phyloP scores from a whole-genome alignment of 2,888 invertebrate genomes.

The Agrotis puta region DNA sequence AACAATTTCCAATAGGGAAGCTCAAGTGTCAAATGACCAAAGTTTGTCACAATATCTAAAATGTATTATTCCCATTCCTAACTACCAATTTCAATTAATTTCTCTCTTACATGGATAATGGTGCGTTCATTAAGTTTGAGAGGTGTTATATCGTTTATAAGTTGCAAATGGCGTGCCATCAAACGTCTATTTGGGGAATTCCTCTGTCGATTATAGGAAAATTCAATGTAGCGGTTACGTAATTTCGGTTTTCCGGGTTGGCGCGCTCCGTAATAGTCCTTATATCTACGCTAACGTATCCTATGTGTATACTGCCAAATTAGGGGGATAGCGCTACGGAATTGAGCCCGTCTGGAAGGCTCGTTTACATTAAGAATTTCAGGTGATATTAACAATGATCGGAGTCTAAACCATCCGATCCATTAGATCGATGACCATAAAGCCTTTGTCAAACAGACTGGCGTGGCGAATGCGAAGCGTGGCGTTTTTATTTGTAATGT shows the following conservation, averaged over 20 bases:
- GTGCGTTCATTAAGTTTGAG: conserved; percentile 27
- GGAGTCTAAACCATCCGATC: no score
- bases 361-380: conserved; percentile 7
- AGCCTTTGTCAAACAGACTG: no score
- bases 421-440: not conserved
- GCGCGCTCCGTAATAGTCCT: conserved; percentile 82
- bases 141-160: conserved; percentile 35
- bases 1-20: conserved; percentile 13
- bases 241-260: conserved; percentile 89
- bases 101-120: not conserved
- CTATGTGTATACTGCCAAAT: conserved; percentile 36
- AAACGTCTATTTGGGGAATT: conserved; percentile 41
- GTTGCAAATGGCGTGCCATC: conserved; percentile 47
- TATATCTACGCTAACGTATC: conserved; percentile 56
- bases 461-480: no score
- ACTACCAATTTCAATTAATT: conserved; percentile 20
- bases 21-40: conserved; percentile 15
- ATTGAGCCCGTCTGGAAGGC: conserved; percentile 14
- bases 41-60: conserved; percentile 24
- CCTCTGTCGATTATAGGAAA: conserved; percentile 82
- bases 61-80: conserved; percentile 10
- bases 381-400: not conserved
- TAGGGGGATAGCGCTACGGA: conserved; percentile 19
- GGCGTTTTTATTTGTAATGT: no score
- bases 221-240: conserved; percentile 87